phyloP scores from a whole-genome alignment of 2,888 invertebrate species.

The Andrena minutula region DNA sequence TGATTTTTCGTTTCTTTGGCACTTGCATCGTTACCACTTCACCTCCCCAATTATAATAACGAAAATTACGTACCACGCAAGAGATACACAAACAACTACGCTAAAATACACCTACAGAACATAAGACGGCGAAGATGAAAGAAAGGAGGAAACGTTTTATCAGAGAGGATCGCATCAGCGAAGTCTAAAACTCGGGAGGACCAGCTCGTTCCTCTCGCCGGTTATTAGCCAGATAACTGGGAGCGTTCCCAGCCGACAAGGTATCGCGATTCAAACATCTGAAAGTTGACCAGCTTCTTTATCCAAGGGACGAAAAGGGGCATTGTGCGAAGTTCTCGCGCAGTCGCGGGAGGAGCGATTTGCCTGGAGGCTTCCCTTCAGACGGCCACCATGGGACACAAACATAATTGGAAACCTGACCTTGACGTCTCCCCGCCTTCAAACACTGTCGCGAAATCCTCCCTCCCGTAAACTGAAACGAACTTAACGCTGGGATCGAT shows the following conservation, averaged over 20 bases:
- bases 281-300: slow-evolving; percentile 54
- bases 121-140: background rate
- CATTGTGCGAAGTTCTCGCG: slow-evolving; percentile 44
- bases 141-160: background rate
- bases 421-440: slow-evolving; percentile 51
- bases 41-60: no score
- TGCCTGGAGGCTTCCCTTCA: slow-evolving; percentile 44
- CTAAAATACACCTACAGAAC: background rate
- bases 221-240: slow-evolving; percentile 22
- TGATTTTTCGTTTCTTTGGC: no score
- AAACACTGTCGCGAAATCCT: slow-evolving; percentile 52
- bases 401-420: slow-evolving; percentile 70
- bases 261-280: slow-evolving; percentile 29
- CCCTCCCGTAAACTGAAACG: slow-evolving; percentile 38
- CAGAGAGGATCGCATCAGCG: background rate
- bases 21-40: no score
- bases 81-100: no score
- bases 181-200: background rate
- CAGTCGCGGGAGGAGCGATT: slow-evolving; percentile 24
- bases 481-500: slow-evolving; percentile 18
- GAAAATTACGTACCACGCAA: no score
- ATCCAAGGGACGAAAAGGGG: slow-evolving; percentile 35
- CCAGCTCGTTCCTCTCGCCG: slow-evolving; percentile 1
- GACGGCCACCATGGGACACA: slow-evolving; percentile 36
- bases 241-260: background rate